phyloP scores from a whole-genome alignment of 2,888 invertebrate species.

The Melanophora roralis region DNA sequence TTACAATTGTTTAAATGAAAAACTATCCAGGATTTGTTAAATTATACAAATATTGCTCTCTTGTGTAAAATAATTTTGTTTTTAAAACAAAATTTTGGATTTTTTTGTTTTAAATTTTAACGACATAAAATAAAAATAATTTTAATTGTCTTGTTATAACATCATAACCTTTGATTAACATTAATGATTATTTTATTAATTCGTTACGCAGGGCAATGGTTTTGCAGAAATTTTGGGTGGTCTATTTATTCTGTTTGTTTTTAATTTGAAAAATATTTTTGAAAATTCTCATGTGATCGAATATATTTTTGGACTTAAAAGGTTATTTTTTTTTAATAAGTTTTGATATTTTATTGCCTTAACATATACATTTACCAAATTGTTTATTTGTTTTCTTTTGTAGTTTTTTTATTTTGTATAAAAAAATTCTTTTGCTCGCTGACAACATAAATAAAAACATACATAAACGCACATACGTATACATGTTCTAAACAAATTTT shows the following conservation, averaged over 20 bases:
- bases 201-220: background rate
- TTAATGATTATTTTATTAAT: background rate
- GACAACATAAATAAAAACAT: no score
- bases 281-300: background rate
- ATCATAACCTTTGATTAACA: background rate
- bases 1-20: no score
- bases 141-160: background rate
- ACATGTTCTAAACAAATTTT: no score
- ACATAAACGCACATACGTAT: no score
- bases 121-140: background rate
- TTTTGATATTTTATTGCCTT: no score
- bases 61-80: background rate
- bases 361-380: no score
- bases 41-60: no score
- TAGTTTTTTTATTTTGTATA: background rate
- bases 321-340: background rate
- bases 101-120: background rate
- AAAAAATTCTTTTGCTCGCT: constrained; percentile 8
- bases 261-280: background rate
- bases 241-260: background rate
- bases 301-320: background rate
- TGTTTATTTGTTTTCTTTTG: background rate
- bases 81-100: background rate
- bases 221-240: background rate
- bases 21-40: no score